Evolutionary conservation across 1,140 invertebrate species (phyloP).

Genomic region (Sinonovacula constricta): DNA sequence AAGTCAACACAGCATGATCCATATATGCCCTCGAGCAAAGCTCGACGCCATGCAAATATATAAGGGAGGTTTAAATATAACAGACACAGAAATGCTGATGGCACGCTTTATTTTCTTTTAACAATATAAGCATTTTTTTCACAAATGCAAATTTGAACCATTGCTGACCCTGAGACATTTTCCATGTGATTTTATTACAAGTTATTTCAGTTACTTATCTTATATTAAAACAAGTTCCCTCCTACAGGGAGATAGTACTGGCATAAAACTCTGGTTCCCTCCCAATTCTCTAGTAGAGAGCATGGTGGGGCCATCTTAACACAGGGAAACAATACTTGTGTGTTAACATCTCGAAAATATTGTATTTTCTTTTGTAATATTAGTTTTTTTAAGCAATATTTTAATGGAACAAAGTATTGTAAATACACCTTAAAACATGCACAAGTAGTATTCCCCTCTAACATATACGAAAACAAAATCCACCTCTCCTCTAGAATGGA

Average conservation of each 20-base stretch:
- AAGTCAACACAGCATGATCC: no score
- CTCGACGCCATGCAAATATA: no score
- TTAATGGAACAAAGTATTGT: not conserved
- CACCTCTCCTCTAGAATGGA: not conserved
- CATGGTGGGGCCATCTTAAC: not conserved
- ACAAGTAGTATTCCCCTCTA: not conserved
- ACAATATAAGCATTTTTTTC: conserved; percentile 18
- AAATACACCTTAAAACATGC: not conserved
- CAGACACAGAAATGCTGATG: no score
- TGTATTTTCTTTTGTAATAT: not conserved
- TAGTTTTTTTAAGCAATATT: not conserved
- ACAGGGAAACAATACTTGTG: conserved; percentile 6
- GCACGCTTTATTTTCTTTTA: conserved; percentile 48
- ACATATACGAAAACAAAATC: not conserved
- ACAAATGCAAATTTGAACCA: conserved; percentile 14
- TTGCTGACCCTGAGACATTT: conserved; percentile 39
- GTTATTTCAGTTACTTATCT: no score
- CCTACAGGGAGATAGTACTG: conserved; percentile 13
- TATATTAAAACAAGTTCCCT: no score
- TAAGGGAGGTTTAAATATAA: no score
- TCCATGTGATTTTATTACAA: no score
- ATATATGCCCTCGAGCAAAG: no score
- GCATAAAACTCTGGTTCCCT: not conserved
- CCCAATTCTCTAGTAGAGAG: not conserved
- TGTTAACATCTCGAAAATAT: not conserved